Evolutionary conservation across 2,797 vertebrate species (phyloP), one percentile per base, ranked within the genome.

Genomic region (Eulemur rubriventer): DNA sequence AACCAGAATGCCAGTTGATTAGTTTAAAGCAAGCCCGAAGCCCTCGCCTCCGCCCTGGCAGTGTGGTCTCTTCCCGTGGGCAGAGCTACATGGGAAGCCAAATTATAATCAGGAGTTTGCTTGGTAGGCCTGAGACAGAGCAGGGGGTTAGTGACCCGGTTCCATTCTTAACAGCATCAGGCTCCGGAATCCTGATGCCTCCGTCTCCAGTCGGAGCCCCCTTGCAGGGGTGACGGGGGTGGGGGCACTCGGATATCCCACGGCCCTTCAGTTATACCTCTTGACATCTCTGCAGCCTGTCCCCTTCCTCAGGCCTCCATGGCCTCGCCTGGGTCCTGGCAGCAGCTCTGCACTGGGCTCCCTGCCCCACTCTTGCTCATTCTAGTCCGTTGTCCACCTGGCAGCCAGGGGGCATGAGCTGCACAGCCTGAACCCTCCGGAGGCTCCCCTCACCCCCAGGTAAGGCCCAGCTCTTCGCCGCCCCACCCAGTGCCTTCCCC

Each of bases 181-280:
- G 14, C 28, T 33, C 12, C 0, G 24, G 82, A 61, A n/a, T 38
- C 24, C 80, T 55, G 41, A 43, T 3, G 3, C 14, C 8, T 43
- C 65, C 1, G 0, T 13, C 41, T 76, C 48, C 50, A 41, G 41
- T 2, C 11, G 10, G n/a, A 24, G 16, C 52, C 38, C 35, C 11
- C 22, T 69, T 41, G 63, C 70, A 13, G 33, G 63, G 17, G 7
- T 18, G 17, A 28, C 2, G 24, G 4, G 13, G 7, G 65, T 35
- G 7, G 18, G 20, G 14, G 65, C 28, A 5, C n/a, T 28, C 9
- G 38, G 46, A n/a, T 55, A 20, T 38, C 41, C 69, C 43, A 13
- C 9, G 18, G 61, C 73, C 79, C 50, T 83, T 78, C 79, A 72
- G 28, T 52, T 38, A 43, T 65, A 0, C 63, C 43, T 90, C 67